phyloP scores from a whole-genome alignment of 2,797 vertebrate genomes.

The Acrossocheilus wenchowensis region DNA sequence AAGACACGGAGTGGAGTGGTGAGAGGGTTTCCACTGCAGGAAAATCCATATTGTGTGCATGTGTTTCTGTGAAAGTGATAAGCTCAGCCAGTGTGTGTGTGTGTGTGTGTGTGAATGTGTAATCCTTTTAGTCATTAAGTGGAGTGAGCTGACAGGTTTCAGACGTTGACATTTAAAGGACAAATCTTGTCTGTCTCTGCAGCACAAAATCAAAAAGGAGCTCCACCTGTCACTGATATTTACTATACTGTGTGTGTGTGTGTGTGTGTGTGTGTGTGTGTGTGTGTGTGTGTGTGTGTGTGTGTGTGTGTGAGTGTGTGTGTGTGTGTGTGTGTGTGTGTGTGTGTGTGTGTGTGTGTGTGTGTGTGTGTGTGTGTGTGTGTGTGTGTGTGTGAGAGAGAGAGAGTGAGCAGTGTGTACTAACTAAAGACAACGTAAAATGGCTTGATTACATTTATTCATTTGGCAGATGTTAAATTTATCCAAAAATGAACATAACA shows the following conservation, averaged over 20 bases:
- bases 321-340: not conserved
- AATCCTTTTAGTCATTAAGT: slow-evolving; percentile 54
- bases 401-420: not conserved
- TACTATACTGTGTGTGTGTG: not conserved
- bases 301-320: no score
- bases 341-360: not conserved
- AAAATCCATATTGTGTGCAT: slow-evolving; percentile 29
- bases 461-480: not conserved
- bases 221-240: slow-evolving; percentile 26
- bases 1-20: slow-evolving; percentile 60
- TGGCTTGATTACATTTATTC: not conserved
- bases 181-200: slow-evolving; percentile 38
- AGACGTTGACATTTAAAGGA: slow-evolving; percentile 60
- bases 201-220: slow-evolving; percentile 2
- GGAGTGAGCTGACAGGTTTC: slow-evolving; percentile 19
- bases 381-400: not conserved
- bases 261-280: not conserved
- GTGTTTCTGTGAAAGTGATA: slow-evolving; percentile 23
- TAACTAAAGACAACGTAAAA: not conserved
- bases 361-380: no score
- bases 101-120: not conserved
- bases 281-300: not conserved
- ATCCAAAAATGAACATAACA: not conserved
- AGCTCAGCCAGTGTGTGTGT: not conserved
- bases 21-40: slow-evolving; percentile 59